Evolutionary conservation across 2,113 vertebrate genomes (phyloP).

Genomic region (Platichthys stellatus): DNA sequence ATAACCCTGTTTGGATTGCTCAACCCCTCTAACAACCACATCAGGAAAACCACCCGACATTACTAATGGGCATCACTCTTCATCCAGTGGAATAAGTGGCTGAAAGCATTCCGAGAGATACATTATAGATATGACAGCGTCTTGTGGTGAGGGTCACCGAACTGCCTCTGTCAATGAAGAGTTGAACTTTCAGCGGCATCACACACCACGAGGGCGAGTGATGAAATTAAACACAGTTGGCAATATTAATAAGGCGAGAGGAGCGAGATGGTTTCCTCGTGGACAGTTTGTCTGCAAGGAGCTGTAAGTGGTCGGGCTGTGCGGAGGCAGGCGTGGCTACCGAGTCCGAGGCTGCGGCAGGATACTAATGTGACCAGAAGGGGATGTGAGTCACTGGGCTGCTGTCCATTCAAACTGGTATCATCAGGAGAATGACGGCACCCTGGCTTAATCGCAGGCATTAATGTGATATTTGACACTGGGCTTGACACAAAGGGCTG

Average conservation of each 20-base stretch:
- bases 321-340: constrained; percentile 44
- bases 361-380: constrained; percentile 67
- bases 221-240: constrained; percentile 77
- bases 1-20: constrained; percentile 34
- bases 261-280: constrained; percentile 65
- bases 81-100: constrained; percentile 52
- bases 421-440: constrained; percentile 38
- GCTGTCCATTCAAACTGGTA: constrained; percentile 55
- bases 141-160: constrained; percentile 67
- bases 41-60: constrained; percentile 47
- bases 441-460: constrained; percentile 56
- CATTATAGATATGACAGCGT: constrained; percentile 74
- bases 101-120: constrained; percentile 65
- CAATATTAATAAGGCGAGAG: constrained; percentile 73
- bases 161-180: constrained; percentile 61
- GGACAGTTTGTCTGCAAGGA: constrained; percentile 68
- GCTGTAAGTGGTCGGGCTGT: constrained; percentile 55
- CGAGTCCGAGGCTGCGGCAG: constrained; percentile 39
- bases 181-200: constrained; percentile 43
- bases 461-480: constrained; percentile 62
- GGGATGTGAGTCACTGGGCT: constrained; percentile 50
- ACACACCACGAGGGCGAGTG: constrained; percentile 23
- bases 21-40: constrained; percentile 50
- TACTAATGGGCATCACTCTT: constrained; percentile 58
- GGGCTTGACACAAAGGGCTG: constrained; percentile 41